Base-by-base conservation (phyloP, 2,113 vertebrate species). In the mouse (Mus musculus) region DNA sequence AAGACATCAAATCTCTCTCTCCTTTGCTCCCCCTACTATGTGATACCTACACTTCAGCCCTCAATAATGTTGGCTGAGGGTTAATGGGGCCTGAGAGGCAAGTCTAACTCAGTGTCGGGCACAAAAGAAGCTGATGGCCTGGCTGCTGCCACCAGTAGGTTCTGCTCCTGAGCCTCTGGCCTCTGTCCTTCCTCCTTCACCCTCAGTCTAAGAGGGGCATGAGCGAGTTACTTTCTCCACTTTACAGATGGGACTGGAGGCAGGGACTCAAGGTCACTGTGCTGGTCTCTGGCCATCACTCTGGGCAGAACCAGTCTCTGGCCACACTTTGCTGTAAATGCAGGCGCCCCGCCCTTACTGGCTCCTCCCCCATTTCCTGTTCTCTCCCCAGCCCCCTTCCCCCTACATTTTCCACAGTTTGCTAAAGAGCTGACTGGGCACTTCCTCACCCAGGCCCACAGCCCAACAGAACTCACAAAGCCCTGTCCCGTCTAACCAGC, bases 301-400 rank as follows among this genome's bases (percentile, higher is more conserved):
- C 61, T 26, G 86, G 67, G 86, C 86, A 72, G 33, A 71, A n/a
- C 49, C 63, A 1, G 67, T 33, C n/a, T 36, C 93, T 69, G 2
- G 56, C 20, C 11, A 9, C 0, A 26, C 56, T 24, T 36, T 2
- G n/a, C 69, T 72, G 0, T 0, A 7, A 28, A 39, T 1, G 69
- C 19, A 5, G 5, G 22, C 1, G 11, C 52, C 75, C 61, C 84
- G 28, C 16, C 49, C 71, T 56, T 11, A 30, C 61, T 26, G 54
- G 2, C 76, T n/a, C 16, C 65, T 49, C 88, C 88, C 33, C 52
- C 19, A 7, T 72, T 46, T 54, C 76, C 75, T 33, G 73, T 84
- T 22, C 71, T n/a, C 88, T 76, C 76, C 13, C 1, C 19, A 63
- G 7, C 0, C 36, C 46, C 67, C 49, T 72, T 72, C 86, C 67